These are phyloP conservation scores for Lobophora halterata DNA, from an alignment of 2,888 invertebrate species.

Conservation along the genomic window DNA sequence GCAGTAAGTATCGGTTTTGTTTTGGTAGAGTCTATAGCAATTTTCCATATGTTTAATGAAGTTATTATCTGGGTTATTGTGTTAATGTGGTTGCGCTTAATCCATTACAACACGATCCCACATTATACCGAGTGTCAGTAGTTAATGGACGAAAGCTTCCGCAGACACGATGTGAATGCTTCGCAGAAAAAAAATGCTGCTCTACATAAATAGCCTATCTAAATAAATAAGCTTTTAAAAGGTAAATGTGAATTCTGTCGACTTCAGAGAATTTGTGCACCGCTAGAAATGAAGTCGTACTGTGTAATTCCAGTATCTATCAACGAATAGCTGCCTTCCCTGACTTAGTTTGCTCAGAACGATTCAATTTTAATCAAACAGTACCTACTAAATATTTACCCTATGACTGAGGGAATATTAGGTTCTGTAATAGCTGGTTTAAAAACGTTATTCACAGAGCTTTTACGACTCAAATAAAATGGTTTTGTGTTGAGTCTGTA, in stretches of 20 bases:
- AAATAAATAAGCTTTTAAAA: too few relatives aligned
- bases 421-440: too few relatives aligned
- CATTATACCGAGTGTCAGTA: conserved; percentile 37
- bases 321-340: too few relatives aligned
- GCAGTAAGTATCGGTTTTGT: conserved; percentile 43
- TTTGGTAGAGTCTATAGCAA: conserved; percentile 44
- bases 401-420: too few relatives aligned
- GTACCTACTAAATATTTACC: too few relatives aligned
- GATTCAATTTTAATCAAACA: too few relatives aligned
- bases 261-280: too few relatives aligned
- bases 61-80: conserved; percentile 58
- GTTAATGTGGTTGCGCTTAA: conserved; percentile 50
- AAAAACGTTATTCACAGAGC: conserved; percentile 3
- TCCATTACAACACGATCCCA: conserved; percentile 51
- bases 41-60: conserved; percentile 54
- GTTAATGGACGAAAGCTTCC: conserved; percentile 29
- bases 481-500: conserved; percentile 1
- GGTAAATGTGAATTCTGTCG: too few relatives aligned
- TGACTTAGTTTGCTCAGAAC: neutral
- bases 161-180: conserved; percentile 9
- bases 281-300: neutral
- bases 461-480: neutral
- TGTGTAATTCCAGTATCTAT: neutral
- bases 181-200: conserved; percentile 20
- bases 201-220: too few relatives aligned